Base-by-base conservation (phyloP, 2,113 vertebrate species). In the Tupaia chinensis region DNA sequence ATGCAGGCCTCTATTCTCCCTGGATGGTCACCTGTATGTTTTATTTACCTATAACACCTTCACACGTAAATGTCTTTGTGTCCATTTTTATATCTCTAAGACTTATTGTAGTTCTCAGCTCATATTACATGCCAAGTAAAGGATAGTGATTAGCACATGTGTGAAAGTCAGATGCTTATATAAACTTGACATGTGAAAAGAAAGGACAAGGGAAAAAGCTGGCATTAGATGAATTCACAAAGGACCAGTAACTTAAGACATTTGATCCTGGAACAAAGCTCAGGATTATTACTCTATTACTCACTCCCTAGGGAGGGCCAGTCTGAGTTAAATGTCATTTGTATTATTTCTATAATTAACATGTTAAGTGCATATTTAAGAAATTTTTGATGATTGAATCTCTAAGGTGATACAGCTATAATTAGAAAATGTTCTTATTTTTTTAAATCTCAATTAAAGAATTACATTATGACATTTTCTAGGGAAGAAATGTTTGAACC, bases 331-430 rank as follows among this genome's bases (percentile, higher is more conserved):
- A 79, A 9, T 87, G 44, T 69, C 65, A 77, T 81, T 94, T 73
- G 63, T 78, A 22, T 82, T 69, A 32, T 69, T 79, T 76, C 32
- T 72, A 7, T 87, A 65, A 87, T 92, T 92, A 94, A 29, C 69
- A 63, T 22, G 12, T 86, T 86, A 82, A 74, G 19, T 82, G n/a
- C 19, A 76, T 92, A 68, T 85, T 88, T 95, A 93, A 94, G 60
- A 85, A 82, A 74, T 72, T 54, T 80, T n/a, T 74, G 89, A 66
- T 87, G 44, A 29, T 91, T 58, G 3, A 23, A 14, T 94, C 87
- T 87, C 77, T 76, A 69, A 73, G 32, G 27, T 73, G 65, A 89
- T 82, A 60, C 86, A 63, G 19, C 27, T 89, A 4, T 87, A 53
- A 29, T 44, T 44, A 34, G 8, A 9, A 54, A 22, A 77, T 80